A percentile compares a stretch with the other conserved stretches of the same genome.
Conservation (phyloP, 1,140 invertebrate genomes). For the Lepidurus arcticus region DNA sequence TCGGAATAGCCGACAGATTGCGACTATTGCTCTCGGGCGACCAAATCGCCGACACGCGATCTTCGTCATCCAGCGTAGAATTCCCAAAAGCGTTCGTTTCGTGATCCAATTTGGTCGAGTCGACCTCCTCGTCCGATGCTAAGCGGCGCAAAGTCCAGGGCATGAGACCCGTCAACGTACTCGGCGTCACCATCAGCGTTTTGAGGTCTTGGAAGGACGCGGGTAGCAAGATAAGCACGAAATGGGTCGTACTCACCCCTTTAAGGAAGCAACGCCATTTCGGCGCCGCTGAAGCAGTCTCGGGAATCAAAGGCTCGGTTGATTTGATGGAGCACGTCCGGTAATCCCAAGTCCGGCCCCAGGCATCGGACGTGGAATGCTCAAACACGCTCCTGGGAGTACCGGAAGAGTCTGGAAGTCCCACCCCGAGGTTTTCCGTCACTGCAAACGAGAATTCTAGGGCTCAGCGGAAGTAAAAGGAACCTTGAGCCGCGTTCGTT, state of each 20-base stretch:
- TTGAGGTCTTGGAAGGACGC: constrained; percentile 54
- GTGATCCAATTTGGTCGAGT: not conserved
- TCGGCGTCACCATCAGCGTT: constrained; percentile 43
- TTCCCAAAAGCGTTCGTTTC: not conserved
- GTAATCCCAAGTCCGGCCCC: not conserved
- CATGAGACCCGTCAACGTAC: constrained; percentile 16
- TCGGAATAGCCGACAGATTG: constrained; percentile 24
- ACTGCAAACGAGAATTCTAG: not conserved
- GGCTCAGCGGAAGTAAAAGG: not conserved
- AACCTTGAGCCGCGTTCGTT: too few species aligned
- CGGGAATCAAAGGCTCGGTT: not conserved
- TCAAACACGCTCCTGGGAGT: not conserved
- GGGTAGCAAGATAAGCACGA: constrained; percentile 65
- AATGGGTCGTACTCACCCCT: constrained; percentile 54
- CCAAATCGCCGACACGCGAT: constrained; percentile 16
- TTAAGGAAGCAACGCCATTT: constrained; percentile 67
- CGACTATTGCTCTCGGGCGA: constrained; percentile 21
- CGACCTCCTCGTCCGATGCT: not conserved
- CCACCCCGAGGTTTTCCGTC: not conserved
- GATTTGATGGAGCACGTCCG: not conserved
- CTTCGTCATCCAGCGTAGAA: not conserved
- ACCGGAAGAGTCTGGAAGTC: not conserved
- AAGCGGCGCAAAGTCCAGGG: not conserved
- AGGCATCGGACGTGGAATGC: not conserved
- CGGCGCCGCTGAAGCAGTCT: constrained; percentile 36